These are phyloP conservation scores for Smutsia temminckii DNA, from an alignment of 2,797 vertebrate species.

Conservation along the genomic window DNA sequence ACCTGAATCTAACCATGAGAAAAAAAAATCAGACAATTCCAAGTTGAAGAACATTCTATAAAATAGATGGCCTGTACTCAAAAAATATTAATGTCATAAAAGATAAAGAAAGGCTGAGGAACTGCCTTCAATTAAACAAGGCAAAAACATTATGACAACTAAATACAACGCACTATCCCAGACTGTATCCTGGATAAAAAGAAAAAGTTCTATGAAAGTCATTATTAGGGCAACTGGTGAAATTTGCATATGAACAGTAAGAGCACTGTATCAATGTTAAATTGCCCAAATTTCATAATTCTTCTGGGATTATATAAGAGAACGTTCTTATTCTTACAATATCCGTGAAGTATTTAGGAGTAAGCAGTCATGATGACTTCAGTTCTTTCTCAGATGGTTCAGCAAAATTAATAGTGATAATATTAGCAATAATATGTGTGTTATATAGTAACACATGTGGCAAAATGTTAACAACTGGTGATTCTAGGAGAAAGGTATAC, in stretches of 20 bases:
- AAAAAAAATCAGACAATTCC: not conserved
- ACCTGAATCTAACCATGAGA: not conserved
- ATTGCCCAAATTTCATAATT: slow-evolving; percentile 22
- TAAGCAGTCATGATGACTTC: not conserved
- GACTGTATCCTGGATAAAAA: not conserved
- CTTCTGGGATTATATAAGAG: not conserved
- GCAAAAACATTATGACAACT: not conserved
- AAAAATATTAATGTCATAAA: not conserved
- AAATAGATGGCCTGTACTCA: not conserved
- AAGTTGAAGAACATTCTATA: not conserved
- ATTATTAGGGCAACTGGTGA: not conserved
- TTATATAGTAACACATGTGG: not conserved
- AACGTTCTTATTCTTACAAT: not conserved
- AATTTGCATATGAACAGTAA: not conserved
- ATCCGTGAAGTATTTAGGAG: not conserved
- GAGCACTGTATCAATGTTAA: not conserved
- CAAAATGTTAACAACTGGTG: not conserved
- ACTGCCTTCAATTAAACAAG: not conserved
- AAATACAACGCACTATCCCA: not conserved
- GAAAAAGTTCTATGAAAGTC: not conserved
- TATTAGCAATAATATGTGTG: not conserved
- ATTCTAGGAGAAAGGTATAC: not conserved
- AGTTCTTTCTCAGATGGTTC: not conserved
- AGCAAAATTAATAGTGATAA: not conserved
- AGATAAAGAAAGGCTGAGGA: not conserved